Evolutionary conservation across 2,797 vertebrate species (phyloP).

Genomic region (Zenarchopterus dispar): DNA sequence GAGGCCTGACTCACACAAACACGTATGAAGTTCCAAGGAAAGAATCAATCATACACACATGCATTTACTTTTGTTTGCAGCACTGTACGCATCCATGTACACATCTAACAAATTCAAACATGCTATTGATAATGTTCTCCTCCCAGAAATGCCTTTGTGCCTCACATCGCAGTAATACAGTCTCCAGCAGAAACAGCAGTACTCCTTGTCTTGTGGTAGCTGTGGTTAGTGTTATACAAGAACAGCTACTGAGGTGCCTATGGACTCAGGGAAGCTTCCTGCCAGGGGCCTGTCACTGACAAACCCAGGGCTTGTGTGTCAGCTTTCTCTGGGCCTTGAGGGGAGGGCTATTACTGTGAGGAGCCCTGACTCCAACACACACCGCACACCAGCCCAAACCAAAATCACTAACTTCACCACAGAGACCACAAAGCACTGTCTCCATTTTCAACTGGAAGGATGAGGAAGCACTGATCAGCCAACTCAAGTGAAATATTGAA

Average conservation of each 20-base stretch:
- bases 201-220: slow-evolving; percentile 68
- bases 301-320: slow-evolving; percentile 66
- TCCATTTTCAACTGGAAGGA: slow-evolving; percentile 63
- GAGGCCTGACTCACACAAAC: slow-evolving; percentile 10
- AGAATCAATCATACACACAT: slow-evolving; percentile 32
- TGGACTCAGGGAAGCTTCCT: slow-evolving; percentile 60
- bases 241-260: slow-evolving; percentile 67
- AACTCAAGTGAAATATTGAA: slow-evolving; percentile 57
- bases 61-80: slow-evolving; percentile 32
- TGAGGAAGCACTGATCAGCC: slow-evolving; percentile 53
- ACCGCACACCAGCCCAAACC: slow-evolving; percentile 39
- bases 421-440: slow-evolving; percentile 63
- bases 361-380: slow-evolving; percentile 42
- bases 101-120: slow-evolving; percentile 28
- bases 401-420: slow-evolving; percentile 58
- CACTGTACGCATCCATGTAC: slow-evolving; percentile 13
- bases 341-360: slow-evolving; percentile 62
- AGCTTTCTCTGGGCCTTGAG: slow-evolving; percentile 64
- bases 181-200: slow-evolving; percentile 49
- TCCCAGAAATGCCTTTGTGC: slow-evolving; percentile 38
- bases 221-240: slow-evolving; percentile 75
- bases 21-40: slow-evolving; percentile 4
- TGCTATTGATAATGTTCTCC: slow-evolving; percentile 15
- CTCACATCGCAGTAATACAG: slow-evolving; percentile 45
- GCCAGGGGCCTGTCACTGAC: slow-evolving; percentile 63